Percentiles rank a stretch among this genome's conserved stretches.
Evolutionary conservation across 2,797 vertebrate genomes (phyloP).

Genomic region (Microcaecilia unicolor): DNA sequence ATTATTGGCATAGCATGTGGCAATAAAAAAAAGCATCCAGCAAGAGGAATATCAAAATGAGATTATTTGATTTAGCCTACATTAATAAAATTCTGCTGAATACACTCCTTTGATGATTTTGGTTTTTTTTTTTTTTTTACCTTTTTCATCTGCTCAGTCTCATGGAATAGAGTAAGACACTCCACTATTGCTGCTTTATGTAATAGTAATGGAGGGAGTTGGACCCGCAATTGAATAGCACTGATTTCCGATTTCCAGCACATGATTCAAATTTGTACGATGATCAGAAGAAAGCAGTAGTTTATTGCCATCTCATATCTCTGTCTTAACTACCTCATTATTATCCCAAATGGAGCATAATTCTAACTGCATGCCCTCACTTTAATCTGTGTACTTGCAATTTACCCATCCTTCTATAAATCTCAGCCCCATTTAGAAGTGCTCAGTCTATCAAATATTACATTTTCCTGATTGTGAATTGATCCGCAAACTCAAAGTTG

Average conservation of each 20-base stretch:
- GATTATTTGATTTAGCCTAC: slow-evolving; percentile 11
- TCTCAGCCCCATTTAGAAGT: not conserved
- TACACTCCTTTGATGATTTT: not conserved
- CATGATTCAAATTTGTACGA: slow-evolving; percentile 40
- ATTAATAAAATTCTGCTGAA: slow-evolving; percentile 13
- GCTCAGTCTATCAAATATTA: too few relatives aligned
- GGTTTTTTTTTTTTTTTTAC: slow-evolving; percentile 34
- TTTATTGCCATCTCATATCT: slow-evolving; percentile 47
- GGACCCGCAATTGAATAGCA: slow-evolving; percentile 26
- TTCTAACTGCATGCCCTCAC: slow-evolving; percentile 34
- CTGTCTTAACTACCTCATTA: slow-evolving; percentile 50
- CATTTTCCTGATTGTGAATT: too few relatives aligned
- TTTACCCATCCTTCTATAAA: slow-evolving; percentile 17
- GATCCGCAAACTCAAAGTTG: too few relatives aligned
- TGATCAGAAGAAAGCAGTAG: slow-evolving; percentile 43
- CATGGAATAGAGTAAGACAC: slow-evolving; percentile 3
- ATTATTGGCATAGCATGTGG: too few relatives aligned
- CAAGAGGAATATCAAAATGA: slow-evolving; percentile 17
- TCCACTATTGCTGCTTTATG: slow-evolving; percentile 16
- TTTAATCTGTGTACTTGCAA: not conserved
- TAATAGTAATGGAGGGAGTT: not conserved
- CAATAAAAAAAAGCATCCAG: too few relatives aligned
- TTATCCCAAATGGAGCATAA: slow-evolving; percentile 47
- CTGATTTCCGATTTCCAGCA: slow-evolving; percentile 28
- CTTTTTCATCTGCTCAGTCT: not conserved